Base-by-base conservation (phyloP, 2,797 vertebrate species). In the Ibycter americanus region DNA sequence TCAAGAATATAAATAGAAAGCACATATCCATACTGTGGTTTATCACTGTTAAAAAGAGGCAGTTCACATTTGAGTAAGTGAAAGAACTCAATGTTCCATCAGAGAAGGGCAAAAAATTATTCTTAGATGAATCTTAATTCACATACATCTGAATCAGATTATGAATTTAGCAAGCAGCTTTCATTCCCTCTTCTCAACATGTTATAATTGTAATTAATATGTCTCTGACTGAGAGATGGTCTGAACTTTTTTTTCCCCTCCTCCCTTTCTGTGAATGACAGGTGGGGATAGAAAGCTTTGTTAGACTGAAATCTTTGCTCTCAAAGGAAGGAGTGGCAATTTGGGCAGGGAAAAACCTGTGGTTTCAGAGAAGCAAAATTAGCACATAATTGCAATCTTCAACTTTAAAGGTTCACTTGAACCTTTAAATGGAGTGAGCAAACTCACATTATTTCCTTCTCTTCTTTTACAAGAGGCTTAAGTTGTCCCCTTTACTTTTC, bases 41-140 rank as follows among this genome's bases (percentile, higher is more conserved):
- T 90, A 92, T 92, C 31, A 42, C 74, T 70, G 38, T 76, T 73
- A 42, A 31, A 76, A 84, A 72, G 42, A 95, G n/a, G 14, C 29
- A 83, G 67, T 20, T 93, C 86, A 90, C 9, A 73, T 81, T 89
- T 83, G 25, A 91, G 86, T 21, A 77, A 82, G 4, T 55, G 63
- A 90, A 87, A 55, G 82, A 95, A 95, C 77, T 76, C 51, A 74
- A 10, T 93, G 81, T 84, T 95, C 72, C 71, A 84, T 62, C 56
- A 76, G 26, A 95, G 71, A 95, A 83, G 85, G 32, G 59, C 18
- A 90, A 84, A 59, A 61, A 62, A 26, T 71, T 91, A 95, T 96
- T 96, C 87, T 90, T 94, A 67, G 67, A 66, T 22, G 70, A 92
- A 63, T 90, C 66, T 96, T 94, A 80, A 78, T 65, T 46, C 51